phyloP scores from a whole-genome alignment of 2,888 invertebrate species.

The Biston stratarius region DNA sequence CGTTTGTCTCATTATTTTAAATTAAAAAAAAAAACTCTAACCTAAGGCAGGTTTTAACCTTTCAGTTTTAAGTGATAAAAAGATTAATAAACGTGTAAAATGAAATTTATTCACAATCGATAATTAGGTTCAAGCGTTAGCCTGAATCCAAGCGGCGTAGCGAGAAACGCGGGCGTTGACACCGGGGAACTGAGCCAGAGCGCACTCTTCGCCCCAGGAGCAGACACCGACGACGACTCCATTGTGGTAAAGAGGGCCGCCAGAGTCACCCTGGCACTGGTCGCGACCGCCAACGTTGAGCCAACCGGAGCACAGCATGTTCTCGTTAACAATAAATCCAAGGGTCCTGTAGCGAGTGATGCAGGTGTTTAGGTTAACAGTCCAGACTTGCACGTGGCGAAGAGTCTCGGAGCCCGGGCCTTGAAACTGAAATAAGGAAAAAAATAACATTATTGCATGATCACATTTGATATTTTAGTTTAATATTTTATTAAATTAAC shows the following conservation, averaged over 20 bases:
- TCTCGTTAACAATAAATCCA: conserved; percentile 42
- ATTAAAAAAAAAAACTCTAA: not conserved
- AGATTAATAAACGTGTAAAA: too few species aligned
- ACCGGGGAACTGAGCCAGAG: conserved; percentile 47
- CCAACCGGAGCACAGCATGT: conserved; percentile 66
- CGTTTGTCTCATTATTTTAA: not conserved
- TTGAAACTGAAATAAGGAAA: conserved; percentile 39
- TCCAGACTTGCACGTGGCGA: conserved; percentile 57
- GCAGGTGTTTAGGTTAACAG: conserved; percentile 53
- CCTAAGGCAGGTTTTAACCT: not conserved
- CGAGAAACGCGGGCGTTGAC: conserved; percentile 52
- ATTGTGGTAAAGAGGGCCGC: conserved; percentile 65
- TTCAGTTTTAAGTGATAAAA: not conserved
- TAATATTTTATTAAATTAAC: too few species aligned
- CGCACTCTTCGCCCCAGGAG: conserved; percentile 53
- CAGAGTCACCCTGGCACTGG: conserved; percentile 70
- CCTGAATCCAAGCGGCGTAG: conserved; percentile 44
- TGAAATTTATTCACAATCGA: not conserved
- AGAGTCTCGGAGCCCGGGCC: conserved; percentile 51
- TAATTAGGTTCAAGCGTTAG: conserved; percentile 20
- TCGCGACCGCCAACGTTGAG: conserved; percentile 69
- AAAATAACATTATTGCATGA: not conserved
- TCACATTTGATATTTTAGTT: too few species aligned
- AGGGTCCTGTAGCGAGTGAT: conserved; percentile 36
- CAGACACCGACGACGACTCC: conserved; percentile 51